Base-by-base conservation (phyloP, 2,888 invertebrate genomes). In the Latheticus oryzae region DNA sequence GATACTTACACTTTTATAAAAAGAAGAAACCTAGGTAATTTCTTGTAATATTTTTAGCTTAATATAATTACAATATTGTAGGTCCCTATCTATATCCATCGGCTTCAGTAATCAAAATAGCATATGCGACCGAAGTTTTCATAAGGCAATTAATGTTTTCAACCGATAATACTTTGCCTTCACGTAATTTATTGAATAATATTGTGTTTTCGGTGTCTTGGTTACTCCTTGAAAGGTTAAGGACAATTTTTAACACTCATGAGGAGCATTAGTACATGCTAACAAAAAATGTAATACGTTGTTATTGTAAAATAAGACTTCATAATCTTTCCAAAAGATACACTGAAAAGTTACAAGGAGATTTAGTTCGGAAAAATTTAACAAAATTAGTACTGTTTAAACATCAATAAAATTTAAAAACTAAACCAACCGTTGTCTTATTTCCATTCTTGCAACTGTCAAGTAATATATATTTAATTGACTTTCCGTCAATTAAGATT, bases 251-350 rank as follows among this genome's bases (percentile, higher is more conserved):
- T 24, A 2, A 2, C 7, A 24, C 3, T 4, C 24, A 24, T 24
- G 24, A 24, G 7, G 24, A 24, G 7, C 24, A 24, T 24, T 2
- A 7, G 3, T 24, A 4, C 7, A 24, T 24, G 24, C 24, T 24
- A 7, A 4, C 7, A 24, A 24, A 24, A 24, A 24, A 2, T 24
- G 24, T 24, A 4, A 24, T 24, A 24, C 7, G 3, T 24, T 24
- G 24, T 24, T 24, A 24, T 7, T 24, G 24, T 7, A 24, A 24
- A 24, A 24, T 24, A 2, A 24, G 24, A 24, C 24, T 24, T 24
- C 24, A 24, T 7, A 24, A 24, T 7, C 7, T 24, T 4, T 2
- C 24, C 3, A 24, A 7, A 24, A 2, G 24, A 2, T 24, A 24
- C 7, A 24, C 24, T 4, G 24, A 24, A 24, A 24, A 24, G 7